These are phyloP conservation scores for Drosophila emarginata DNA, from an alignment of 2,888 invertebrate species.

Conservation along the genomic window DNA sequence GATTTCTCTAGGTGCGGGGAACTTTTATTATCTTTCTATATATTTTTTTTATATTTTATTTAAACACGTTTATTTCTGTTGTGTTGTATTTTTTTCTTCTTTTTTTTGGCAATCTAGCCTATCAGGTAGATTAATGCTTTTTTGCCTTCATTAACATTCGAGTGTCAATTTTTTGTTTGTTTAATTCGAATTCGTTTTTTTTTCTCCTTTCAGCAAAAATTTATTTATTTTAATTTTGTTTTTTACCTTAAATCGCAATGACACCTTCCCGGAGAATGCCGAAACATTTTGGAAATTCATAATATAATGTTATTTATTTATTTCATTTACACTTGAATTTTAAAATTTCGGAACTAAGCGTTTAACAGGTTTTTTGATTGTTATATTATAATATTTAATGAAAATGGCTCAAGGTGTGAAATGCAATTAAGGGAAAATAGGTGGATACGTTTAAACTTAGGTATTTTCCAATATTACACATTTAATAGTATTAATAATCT, in stretches of 20 bases:
- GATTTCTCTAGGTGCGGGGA: conserved; percentile 17
- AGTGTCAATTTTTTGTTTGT: conserved; percentile 43
- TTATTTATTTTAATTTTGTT: conserved; percentile 32
- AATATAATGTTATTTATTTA: conserved; percentile 21
- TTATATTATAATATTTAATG: background rate
- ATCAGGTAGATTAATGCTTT: conserved; percentile 38
- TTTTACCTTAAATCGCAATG: conserved; percentile 47
- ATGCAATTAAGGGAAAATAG: background rate
- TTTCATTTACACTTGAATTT: conserved; percentile 39
- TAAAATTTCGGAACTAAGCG: conserved; percentile 30
- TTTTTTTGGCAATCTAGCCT: conserved; percentile 39
- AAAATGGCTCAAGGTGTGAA: conserved; percentile 2
- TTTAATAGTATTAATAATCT: background rate
- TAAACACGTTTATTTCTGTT: conserved; percentile 58
- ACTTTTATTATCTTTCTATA: background rate
- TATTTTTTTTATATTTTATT: conserved; percentile 20
- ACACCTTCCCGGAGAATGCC: conserved; percentile 21
- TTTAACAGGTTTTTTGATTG: conserved; percentile 25
- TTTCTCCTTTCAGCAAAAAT: conserved; percentile 39
- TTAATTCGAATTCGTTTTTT: conserved; percentile 36
- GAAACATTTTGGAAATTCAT: conserved; percentile 19
- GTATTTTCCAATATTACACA: background rate
- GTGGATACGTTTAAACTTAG: background rate
- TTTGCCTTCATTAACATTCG: conserved; percentile 54
- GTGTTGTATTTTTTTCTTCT: conserved; percentile 23